These are phyloP conservation scores for Pycnomerus fuliginosus DNA, from an alignment of 2,888 invertebrate genomes.

Conservation along the genomic window DNA sequence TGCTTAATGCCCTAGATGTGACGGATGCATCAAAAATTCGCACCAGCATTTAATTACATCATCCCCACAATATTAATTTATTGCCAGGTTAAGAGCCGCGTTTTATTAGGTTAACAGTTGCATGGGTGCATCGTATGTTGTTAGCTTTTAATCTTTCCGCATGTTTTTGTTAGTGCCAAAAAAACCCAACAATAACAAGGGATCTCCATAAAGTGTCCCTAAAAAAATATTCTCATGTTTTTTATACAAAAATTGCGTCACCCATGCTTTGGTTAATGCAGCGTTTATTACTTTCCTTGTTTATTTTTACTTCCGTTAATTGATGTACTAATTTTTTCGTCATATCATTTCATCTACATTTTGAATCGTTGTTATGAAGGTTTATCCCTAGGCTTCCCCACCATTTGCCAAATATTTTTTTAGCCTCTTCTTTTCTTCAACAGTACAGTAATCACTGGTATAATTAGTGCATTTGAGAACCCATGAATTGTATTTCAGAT, in stretches of 20 bases:
- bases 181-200: slow-evolving; percentile 11
- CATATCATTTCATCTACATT: no score
- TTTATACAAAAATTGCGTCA: slow-evolving; percentile 10
- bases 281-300: slow-evolving; percentile 10
- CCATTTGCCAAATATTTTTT: no score
- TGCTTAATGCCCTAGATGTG: background rate
- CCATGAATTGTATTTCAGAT: no score
- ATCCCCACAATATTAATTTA: background rate
- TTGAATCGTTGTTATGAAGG: no score
- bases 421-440: no score
- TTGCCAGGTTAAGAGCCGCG: background rate
- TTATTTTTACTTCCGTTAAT: slow-evolving; percentile 12
- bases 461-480: no score
- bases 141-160: slow-evolving; percentile 9
- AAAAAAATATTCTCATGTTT: slow-evolving; percentile 11
- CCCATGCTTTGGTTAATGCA: background rate
- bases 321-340: no score
- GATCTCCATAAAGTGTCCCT: slow-evolving; percentile 1
- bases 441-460: no score
- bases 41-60: background rate
- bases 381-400: no score
- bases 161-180: slow-evolving; percentile 8
- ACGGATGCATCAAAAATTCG: background rate
- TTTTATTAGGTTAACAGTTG: background rate
- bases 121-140: slow-evolving; percentile 1